These are phyloP conservation scores for Halichoerus grypus DNA, from an alignment of 2,113 vertebrate species.

Conservation along the genomic window DNA sequence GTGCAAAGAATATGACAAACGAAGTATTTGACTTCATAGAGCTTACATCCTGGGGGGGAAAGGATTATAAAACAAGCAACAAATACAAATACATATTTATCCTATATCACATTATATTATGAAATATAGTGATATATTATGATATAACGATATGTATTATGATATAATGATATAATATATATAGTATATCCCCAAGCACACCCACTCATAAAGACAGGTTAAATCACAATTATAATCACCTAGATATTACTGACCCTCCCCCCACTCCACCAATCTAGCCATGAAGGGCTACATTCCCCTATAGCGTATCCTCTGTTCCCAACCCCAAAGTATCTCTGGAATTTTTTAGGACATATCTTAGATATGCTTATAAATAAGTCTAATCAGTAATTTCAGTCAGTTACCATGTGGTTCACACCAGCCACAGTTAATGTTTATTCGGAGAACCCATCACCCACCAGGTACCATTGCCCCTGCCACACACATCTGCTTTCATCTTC, in stretches of 20 bases:
- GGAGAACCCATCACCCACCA: not conserved
- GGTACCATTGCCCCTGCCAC: not conserved
- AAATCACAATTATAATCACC: not conserved
- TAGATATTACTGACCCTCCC: not conserved
- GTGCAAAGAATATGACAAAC: not conserved
- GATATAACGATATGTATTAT: not conserved
- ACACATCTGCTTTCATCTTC: not conserved
- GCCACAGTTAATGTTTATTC: not conserved
- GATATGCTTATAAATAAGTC: not conserved
- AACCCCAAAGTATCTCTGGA: not conserved
- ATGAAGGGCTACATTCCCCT: not conserved
- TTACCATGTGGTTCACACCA: not conserved
- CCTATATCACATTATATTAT: not conserved
- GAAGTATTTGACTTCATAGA: not conserved
- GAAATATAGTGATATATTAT: not conserved
- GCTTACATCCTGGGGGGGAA: not conserved
- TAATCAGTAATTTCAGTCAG: not conserved
- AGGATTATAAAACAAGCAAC: not conserved
- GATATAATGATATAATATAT: not conserved
- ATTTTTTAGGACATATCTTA: not conserved
- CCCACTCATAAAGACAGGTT: not conserved
- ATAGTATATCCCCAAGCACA: not conserved
- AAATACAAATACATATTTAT: constrained; percentile 3
- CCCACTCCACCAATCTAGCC: not conserved
- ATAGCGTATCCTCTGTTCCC: not conserved